Evolutionary conservation across 2,888 invertebrate genomes (phyloP), one percentile per base, ranked within the genome.

Genomic region (Fragum fragum): DNA sequence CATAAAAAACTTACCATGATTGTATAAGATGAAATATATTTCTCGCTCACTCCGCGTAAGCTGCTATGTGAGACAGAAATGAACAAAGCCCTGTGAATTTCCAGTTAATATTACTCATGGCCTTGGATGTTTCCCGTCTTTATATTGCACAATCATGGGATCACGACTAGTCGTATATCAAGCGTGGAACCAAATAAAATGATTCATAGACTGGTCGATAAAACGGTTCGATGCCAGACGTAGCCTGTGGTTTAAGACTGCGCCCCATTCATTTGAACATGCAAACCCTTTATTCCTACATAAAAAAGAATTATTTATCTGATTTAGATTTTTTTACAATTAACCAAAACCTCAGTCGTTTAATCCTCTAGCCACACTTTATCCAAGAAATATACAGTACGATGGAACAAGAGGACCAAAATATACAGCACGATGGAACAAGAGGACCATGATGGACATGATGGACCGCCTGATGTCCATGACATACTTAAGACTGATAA

Each of bases 1-100:
- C 23, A 28, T 9, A 57, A 14, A 6, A 26, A n/a, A 32, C 63
- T 63, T 36, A 63, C 63, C 63, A 63, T 63, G 29, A 28, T 63
- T 32, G 28, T 18, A 47, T 47, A n/a, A 9, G 5, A 47, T 9
- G 32, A 11, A 18, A n/a, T 63, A 36, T n/a, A 63, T 14, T 63
- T 63, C 63, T 63, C 63, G 32, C 63, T 63, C 63, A 63, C 63
- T 63, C 36, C 63, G 63, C 63, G 18, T 28, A 63, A 63, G 63
- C 63, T 32, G 63, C 63, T 63, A 18, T 36, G 63, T 36, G 63
- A 63, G 63, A 63, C 63, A n/a, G 63, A 63, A 63, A 63, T 63
- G 63, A 63, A 63, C 36, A 32, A 23, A 63, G 26, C 26, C 57
- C 1, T 57, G 57, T 57, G 26, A 57, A 7, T 57, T 23, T 28